Evolutionary conservation across 2,113 vertebrate species (phyloP), one percentile per base, ranked within the genome.

Genomic region (Narcine bancroftii): DNA sequence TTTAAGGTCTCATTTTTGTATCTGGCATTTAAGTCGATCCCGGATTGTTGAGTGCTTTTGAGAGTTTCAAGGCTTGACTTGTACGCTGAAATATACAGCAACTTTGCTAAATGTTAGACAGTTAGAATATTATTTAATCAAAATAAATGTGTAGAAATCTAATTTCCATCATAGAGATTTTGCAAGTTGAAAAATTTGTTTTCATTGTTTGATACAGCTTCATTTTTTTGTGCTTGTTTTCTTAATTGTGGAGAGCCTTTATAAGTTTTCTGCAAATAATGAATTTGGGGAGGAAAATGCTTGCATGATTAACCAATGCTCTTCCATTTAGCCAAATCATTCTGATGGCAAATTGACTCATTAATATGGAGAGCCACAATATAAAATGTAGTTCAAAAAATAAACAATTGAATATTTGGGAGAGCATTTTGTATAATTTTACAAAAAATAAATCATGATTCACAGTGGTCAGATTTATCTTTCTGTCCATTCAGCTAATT

Each of bases 371-470:
- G 39, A 63, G 39, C 33, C 85, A 89, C 17, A 89, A 89, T 87
- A 81, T 50, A 29, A 83, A 60, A 7, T 83, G 79, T 87, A 87
- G 17, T 60, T 87, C 81, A 87, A 87, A 87, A 56, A 2, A 87
- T 24, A 60, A n/a, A 39, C 81, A 63, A 15, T 87, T 60, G 53
- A 53, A 87, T 87, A 87, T 60, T 5, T 87, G 81, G 50, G 53
- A 87, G n/a, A 87, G 81, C 81, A 87, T 87, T 60, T 87, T 60
- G 36, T 5, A 56, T 83, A 53, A 3, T 60, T 87, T 19, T 87
- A 63, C 81, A 87, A 60, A 7, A 36, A 63, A 36, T 83, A 26
- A 79, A 39, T 77, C 33, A 77, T 81, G 36, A 19, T 45, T 81
- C 33, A 0, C 53, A 36, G 53, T 60, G 81, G 53, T 87, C 81